These are phyloP conservation scores for Colius striatus DNA, from an alignment of 2,113 vertebrate genomes.

Conservation along the genomic window DNA sequence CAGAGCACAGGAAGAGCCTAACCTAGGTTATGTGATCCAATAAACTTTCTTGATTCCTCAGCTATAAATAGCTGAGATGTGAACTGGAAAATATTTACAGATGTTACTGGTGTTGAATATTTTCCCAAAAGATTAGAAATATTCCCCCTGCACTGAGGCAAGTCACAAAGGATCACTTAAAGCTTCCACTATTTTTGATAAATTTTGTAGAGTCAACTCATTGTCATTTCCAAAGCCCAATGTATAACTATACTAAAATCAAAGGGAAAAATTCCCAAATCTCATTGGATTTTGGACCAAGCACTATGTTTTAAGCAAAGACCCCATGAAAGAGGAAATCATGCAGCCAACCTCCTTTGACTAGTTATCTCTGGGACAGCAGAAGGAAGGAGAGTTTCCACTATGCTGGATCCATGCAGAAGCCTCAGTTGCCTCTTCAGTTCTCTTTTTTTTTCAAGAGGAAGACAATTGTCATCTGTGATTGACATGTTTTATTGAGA, in stretches of 20 bases:
- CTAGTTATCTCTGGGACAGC: not conserved
- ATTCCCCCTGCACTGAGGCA: not conserved
- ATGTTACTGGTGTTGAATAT: not conserved
- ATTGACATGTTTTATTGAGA: not conserved
- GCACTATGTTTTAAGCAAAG: not conserved
- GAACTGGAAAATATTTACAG: not conserved
- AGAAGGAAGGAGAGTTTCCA: not conserved
- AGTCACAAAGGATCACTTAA: not conserved
- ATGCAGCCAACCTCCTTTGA: not conserved
- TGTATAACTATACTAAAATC: not conserved
- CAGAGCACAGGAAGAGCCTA: not conserved
- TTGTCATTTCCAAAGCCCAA: not conserved
- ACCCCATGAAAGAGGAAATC: not conserved
- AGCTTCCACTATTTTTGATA: not conserved
- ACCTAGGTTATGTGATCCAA: not conserved
- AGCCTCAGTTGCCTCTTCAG: not conserved
- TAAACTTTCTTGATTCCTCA: not conserved
- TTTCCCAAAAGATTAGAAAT: not conserved
- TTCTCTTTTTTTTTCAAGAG: not conserved
- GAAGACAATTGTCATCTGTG: not conserved
- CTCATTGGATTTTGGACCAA: not conserved
- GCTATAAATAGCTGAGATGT: not conserved
- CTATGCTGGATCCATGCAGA: not conserved
- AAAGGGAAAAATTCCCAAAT: not conserved
- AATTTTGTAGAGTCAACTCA: not conserved